Base-by-base conservation (phyloP, 2,888 invertebrate genomes). In the Drosophila sordidula region DNA sequence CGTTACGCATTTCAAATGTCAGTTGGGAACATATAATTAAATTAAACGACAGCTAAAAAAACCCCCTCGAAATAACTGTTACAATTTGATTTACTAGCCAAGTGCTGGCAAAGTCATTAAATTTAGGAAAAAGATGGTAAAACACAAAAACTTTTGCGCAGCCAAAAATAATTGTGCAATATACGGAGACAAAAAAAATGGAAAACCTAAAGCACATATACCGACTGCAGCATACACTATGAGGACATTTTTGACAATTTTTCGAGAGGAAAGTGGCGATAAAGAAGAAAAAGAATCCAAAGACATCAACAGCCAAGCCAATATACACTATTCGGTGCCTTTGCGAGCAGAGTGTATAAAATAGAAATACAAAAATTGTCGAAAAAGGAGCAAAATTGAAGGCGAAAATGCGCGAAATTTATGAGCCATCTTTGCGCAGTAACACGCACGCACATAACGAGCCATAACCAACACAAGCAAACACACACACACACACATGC, bases 361-460 rank as follows among this genome's bases (percentile, higher is more conserved):
- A 57, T 55, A 49, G 34, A 44, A 52, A 67, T 44, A 44, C 52
- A 76, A 75, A 70, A 71, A 63, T 46, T 57, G 59, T 55, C 29
- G 8, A 55, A 51, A 46, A 22, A 18, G 29, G 14, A 22, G 4
- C 14, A 34, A 71, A 77, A 80, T 69, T 80, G 70, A 84, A 76
- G 78, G 75, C 79, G 77, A 87, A 84, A 84, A 86, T 63, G 81
- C 83, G 85, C 81, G 69, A 85, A 87, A 87, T 87, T 87, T 87
- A 87, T 87, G 87, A 69, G 81, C 67, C 80, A 87, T 87, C 87
- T 83, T 84, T 80, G 78, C 80, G 83, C 83, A 81, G 85, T 81
- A 83, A 85, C 87, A 83, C 83, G 86, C 87, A 83, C 83, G 81
- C 76, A 83, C 71, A 82, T 85, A 85, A 85, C 85, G 83, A 76